Percentiles rank a stretch among this genome's conserved stretches.
These are phyloP conservation scores for Corydoras maculifer DNA, from an alignment of 2,113 vertebrate genomes.

Conservation along the genomic window DNA sequence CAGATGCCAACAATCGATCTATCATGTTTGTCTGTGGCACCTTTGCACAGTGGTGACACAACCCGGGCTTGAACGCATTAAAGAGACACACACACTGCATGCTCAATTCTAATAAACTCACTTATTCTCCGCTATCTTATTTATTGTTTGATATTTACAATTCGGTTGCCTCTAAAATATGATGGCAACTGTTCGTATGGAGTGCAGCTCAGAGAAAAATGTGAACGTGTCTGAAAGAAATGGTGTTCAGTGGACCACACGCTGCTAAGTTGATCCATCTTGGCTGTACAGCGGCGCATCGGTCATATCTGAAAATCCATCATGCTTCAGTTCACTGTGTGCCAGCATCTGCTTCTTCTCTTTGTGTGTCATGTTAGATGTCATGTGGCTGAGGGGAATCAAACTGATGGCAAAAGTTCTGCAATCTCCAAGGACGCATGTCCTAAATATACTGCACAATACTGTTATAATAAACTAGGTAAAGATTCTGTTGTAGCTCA, in stretches of 20 bases:
- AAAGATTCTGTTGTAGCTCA: no score
- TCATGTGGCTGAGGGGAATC: no score
- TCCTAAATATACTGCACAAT: no score
- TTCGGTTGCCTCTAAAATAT: background rate
- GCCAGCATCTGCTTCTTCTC: conserved; percentile 4
- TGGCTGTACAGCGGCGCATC: background rate
- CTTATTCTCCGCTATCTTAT: background rate
- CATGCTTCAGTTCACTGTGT: background rate
- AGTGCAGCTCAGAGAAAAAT: background rate
- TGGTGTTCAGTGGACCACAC: background rate
- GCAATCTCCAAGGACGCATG: no score
- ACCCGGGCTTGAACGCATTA: no score
- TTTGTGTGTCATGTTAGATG: no score
- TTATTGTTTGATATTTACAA: background rate
- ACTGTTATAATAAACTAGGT: no score
- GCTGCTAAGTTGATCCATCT: background rate
- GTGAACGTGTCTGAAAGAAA: background rate
- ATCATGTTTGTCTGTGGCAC: no score
- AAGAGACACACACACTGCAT: no score
- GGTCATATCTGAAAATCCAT: background rate
- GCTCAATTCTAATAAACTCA: background rate
- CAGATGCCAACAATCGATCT: no score
- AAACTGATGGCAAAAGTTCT: no score
- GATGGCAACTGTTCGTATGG: background rate
- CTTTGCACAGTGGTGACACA: no score